phyloP scores from a whole-genome alignment of 2,888 invertebrate species.

The Zaprionus lineosus region DNA sequence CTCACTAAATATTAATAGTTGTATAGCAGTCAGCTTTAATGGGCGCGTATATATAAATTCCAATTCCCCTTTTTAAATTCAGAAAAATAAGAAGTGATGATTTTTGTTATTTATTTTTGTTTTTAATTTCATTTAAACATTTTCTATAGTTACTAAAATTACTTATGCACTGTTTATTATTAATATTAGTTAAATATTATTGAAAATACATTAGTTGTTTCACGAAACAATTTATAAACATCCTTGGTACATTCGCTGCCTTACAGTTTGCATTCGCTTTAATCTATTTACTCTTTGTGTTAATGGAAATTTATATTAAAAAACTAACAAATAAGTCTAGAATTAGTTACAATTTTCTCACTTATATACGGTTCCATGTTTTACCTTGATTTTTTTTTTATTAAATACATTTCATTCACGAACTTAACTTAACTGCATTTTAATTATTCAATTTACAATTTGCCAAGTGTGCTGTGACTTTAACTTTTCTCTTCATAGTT shows the following conservation, averaged over 20 bases:
- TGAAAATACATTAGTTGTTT: slow-evolving; percentile 79
- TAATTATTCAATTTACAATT: slow-evolving; percentile 70
- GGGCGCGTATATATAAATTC: slow-evolving; percentile 6
- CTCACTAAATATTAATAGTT: neutral
- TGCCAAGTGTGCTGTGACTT: slow-evolving; percentile 60
- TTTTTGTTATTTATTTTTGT: slow-evolving; percentile 73
- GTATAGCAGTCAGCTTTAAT: neutral
- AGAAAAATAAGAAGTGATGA: slow-evolving; percentile 12
- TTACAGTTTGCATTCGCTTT: slow-evolving; percentile 53
- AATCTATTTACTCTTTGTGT: slow-evolving; percentile 55
- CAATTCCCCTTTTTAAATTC: neutral
- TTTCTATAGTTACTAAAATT: slow-evolving; percentile 82
- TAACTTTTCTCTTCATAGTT: slow-evolving; percentile 48
- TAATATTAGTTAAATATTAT: slow-evolving; percentile 79
- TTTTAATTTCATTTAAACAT: slow-evolving; percentile 81
- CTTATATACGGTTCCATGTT: slow-evolving; percentile 54
- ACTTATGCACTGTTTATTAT: slow-evolving; percentile 78
- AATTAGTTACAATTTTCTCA: slow-evolving; percentile 77
- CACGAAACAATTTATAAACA: slow-evolving; percentile 79
- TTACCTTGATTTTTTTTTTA: slow-evolving; percentile 16
- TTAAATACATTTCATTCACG: slow-evolving; percentile 53
- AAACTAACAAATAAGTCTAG: slow-evolving; percentile 79
- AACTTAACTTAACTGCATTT: slow-evolving; percentile 65
- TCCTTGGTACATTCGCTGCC: slow-evolving; percentile 77
- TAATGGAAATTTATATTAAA: slow-evolving; percentile 66